Conservation (phyloP, 2,797 vertebrate species). For the Microctenopoma stevenorrisi region DNA sequence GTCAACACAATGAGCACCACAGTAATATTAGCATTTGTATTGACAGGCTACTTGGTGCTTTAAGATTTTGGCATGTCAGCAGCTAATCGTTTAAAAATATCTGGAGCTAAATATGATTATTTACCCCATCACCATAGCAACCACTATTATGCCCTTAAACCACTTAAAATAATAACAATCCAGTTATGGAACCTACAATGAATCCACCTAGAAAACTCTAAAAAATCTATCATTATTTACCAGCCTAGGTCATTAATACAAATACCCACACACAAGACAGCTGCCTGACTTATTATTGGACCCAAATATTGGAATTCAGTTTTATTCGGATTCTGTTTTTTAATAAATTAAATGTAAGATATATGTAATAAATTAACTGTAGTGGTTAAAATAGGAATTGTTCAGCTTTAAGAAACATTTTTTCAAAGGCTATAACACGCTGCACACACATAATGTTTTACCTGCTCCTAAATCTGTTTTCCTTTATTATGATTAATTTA, state of each 20-base stretch:
- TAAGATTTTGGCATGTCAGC: slow-evolving; percentile 28
- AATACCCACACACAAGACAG: not conserved
- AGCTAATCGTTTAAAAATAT: slow-evolving; percentile 9
- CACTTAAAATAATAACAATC: not conserved
- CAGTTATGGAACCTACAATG: not conserved
- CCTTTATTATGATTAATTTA: no score
- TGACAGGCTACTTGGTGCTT: slow-evolving; percentile 31
- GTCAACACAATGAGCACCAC: slow-evolving; percentile 35
- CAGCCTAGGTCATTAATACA: not conserved
- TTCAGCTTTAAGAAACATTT: no score
- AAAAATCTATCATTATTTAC: not conserved
- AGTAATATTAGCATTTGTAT: slow-evolving; percentile 27
- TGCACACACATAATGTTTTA: no score
- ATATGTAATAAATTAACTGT: no score
- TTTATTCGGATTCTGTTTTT: no score
- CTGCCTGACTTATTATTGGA: not conserved
- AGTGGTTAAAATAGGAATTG: no score
- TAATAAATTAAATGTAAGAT: no score
- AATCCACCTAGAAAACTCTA: not conserved
- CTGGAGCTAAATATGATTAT: not conserved
- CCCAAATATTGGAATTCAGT: no score
- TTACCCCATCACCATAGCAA: not conserved
- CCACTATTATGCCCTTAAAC: not conserved
- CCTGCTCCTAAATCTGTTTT: no score
- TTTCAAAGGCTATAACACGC: no score